Evolutionary conservation across 2,888 invertebrate genomes (phyloP).

Genomic region (Eilema griseolum): DNA sequence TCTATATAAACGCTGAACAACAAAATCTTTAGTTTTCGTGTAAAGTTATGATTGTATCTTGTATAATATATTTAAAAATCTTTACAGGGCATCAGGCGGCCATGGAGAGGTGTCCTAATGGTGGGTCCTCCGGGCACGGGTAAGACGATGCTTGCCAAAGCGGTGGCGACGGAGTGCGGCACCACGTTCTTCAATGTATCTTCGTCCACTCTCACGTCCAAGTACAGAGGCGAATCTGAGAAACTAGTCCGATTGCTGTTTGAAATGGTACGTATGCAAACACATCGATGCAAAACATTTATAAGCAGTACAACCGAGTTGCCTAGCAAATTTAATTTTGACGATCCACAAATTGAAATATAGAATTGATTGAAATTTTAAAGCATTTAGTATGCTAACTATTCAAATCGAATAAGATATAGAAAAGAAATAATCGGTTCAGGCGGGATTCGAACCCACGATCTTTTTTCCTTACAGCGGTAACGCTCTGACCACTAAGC

Average conservation of each 20-base stretch:
- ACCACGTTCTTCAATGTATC: slow-evolving; percentile 99
- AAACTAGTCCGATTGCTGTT: slow-evolving; percentile 98
- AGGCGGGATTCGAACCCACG: too few species aligned
- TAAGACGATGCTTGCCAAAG: slow-evolving; percentile 98
- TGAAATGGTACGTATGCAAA: slow-evolving; percentile 92
- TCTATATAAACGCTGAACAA: too few species aligned
- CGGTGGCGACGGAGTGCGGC: slow-evolving; percentile 99
- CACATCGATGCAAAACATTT: not conserved
- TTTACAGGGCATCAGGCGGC: slow-evolving; percentile 94
- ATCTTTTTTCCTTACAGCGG: too few species aligned
- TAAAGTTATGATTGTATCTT: too few species aligned
- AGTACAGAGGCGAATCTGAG: slow-evolving; percentile 99
- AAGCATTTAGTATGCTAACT: too few species aligned
- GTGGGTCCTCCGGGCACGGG: slow-evolving; percentile 97
- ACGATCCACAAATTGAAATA: not conserved
- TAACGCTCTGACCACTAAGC: too few species aligned
- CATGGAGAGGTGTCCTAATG: slow-evolving; percentile 99
- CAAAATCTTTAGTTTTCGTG: too few species aligned
- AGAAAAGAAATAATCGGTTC: too few species aligned
- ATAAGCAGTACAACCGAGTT: not conserved
- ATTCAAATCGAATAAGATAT: too few species aligned
- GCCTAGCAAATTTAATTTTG: not conserved
- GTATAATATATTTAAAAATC: not conserved
- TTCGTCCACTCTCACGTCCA: slow-evolving; percentile 98
- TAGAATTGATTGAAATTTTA: too few species aligned